Evolutionary conservation across 2,888 invertebrate genomes (phyloP), one percentile per base, ranked within the genome.

Genomic region (Ethmia dodecea): DNA sequence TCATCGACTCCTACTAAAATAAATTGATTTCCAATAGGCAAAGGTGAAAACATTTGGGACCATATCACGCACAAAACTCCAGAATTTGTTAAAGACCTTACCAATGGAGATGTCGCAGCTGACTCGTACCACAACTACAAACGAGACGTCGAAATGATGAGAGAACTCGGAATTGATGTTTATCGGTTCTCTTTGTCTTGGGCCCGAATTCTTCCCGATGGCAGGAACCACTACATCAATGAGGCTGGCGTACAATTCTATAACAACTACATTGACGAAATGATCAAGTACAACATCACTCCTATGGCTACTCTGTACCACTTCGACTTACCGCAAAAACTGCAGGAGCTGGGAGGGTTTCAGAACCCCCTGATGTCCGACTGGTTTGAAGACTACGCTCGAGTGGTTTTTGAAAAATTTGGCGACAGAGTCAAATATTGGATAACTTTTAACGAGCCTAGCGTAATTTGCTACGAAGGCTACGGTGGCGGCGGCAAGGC

Each of bases 171-270:
- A 1, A 60, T 78, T 0, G 59, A 87, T 27, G 73, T 71, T 29
- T 88, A 88, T 52, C 61, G 88, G 8, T 88, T 89, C 52, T 88
- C 88, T 1, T 55, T 89, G n/a, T 81, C 89, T 1, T 92, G 92
- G 91, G 49, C 89, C 0, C 66, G 91, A 33, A 74, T 92, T 13
- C 58, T 91, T 12, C 89, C 91, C 0, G 83, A 75, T 26, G 90
- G 88, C 9, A 68, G 76, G 12, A 37, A 74, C 1, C 74, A 84
- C 32, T 49, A 69, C 4, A 54, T 89, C n/a, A 92, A 89, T 54
- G 58, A 81, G 45, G 76, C 76, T 1, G 92, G 90, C 4, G 70
- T 92, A 6, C 64, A 80, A 14, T 91, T 90, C 61, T 93, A 93
- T 61, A 89, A 89, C 45, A 74, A 84, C 38, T 61, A 91, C 1